A percentile compares a stretch with the other conserved stretches of the same genome.
Conservation (phyloP, 1,140 invertebrate species). For the Sminthurides bifidus region DNA sequence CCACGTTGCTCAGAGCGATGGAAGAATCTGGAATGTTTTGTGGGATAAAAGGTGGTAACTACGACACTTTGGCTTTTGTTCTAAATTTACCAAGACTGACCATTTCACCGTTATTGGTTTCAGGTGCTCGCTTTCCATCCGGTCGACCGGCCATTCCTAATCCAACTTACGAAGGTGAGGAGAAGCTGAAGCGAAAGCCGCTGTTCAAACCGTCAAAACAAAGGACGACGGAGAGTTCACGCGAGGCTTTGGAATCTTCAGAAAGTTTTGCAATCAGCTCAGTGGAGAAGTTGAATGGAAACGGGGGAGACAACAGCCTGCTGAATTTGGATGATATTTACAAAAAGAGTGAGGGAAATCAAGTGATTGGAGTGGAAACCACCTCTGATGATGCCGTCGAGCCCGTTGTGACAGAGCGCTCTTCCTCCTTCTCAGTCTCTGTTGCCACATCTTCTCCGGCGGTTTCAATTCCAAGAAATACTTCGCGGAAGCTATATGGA, state of each 20-base stretch:
- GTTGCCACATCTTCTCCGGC: not conserved
- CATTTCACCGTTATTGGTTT: slow-evolving; percentile 3
- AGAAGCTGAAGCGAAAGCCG: not conserved
- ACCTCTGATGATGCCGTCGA: not conserved
- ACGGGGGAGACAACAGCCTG: slow-evolving; percentile 1
- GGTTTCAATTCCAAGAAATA: not conserved
- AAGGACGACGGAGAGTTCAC: not conserved
- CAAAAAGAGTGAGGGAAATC: slow-evolving; percentile 23
- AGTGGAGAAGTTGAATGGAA: not conserved
- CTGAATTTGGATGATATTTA: slow-evolving; percentile 25
- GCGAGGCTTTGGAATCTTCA: not conserved
- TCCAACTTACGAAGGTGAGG: slow-evolving; percentile 1
- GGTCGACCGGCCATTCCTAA: slow-evolving; percentile 19
- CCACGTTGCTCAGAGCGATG: not conserved
- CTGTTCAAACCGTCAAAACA: slow-evolving; percentile 1
- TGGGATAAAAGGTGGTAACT: not conserved
- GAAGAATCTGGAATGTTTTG: not conserved
- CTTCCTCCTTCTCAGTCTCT: slow-evolving; percentile 17
- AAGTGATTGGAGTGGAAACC: slow-evolving; percentile 3
- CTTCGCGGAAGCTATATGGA: slow-evolving; percentile 2
- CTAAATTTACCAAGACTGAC: slow-evolving; percentile 2
- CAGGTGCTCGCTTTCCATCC: slow-evolving; percentile 23
- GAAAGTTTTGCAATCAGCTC: not conserved
- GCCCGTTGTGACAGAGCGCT: not conserved
- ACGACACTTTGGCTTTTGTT: not conserved